Evolutionary conservation across 2,888 invertebrate genomes (phyloP), one percentile per base, ranked within the genome.

Genomic region (Agrilus biguttatus): DNA sequence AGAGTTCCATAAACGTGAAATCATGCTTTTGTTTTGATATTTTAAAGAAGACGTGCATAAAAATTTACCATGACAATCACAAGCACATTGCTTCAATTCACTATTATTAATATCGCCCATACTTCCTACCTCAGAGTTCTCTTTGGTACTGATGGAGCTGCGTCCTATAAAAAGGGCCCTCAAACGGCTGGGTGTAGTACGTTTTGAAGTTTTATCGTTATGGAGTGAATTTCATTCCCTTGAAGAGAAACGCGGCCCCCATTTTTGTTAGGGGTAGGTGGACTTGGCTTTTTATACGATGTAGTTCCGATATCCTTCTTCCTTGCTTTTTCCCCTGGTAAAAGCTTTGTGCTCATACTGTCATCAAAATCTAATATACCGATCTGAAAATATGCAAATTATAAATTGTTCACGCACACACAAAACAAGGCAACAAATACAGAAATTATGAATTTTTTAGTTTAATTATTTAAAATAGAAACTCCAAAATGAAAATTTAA

Each of bases 181-280:
- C 38, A 82, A 69, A 37, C 80, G 71, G 10, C 77, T 75, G 1
- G 82, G 82, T 0, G 82, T 82, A 51, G 73, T 70, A 5, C 68
- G 67, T 63, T 71, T 74, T 14, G 55, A 59, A 14, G 56, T 54
- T 44, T 55, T 54, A 66, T 71, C 44, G 62, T 56, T 55, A 28
- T 45, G 1, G 73, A 61, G 49, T 73, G 73, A 0, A 73, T 70
- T 45, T 78, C 75, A 62, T 74, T 64, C 2, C 63, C 61, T 62
- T 79, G 80, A 38, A 80, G 73, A 1, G 86, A 86, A 8, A 78
- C 65, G 48, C 85, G 71, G 2, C 65, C 66, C 10, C 83, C 84
- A 60, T 85, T 80, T 66, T 86, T 88, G 66, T 85, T 85, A 0
- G 88, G 88, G 1, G 88, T 88, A 19, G 88, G 88, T 37, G 87